Evolutionary conservation across 2,797 vertebrate species (phyloP).

Genomic region (Falco berigora): DNA sequence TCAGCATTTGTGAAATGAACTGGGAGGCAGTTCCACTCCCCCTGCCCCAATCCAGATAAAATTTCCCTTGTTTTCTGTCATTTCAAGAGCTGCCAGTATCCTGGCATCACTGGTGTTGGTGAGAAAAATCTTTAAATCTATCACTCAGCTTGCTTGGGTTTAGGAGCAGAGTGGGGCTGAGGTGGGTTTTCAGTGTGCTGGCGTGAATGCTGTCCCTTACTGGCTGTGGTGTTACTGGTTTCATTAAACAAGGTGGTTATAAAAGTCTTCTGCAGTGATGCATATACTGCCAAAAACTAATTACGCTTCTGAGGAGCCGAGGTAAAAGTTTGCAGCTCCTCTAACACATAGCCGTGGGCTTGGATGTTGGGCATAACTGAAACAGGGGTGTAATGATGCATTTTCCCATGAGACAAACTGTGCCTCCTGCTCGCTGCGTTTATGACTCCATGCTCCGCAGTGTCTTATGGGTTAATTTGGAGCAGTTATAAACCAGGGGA

Average conservation of each 20-base stretch:
- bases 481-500: neutral
- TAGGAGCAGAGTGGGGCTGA: neutral
- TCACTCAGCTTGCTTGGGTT: neutral
- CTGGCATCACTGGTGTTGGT: neutral
- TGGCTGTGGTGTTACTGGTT: neutral
- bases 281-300: accelerated
- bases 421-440: neutral
- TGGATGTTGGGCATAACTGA: no score
- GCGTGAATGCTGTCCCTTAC: neutral
- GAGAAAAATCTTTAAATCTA: neutral
- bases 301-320: neutral
- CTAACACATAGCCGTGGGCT: accelerated
- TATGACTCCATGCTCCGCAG: neutral
- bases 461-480: neutral
- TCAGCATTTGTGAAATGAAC: neutral
- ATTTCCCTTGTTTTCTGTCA: neutral
- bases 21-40: neutral
- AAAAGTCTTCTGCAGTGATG: neutral
- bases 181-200: neutral
- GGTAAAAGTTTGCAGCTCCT: neutral
- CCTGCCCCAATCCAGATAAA: neutral
- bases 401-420: neutral
- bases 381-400: neutral
- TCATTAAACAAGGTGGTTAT: neutral
- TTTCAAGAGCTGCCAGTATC: neutral